Base-by-base conservation (phyloP, 1,140 invertebrate species). In the Dolichoris vasculosae region DNA sequence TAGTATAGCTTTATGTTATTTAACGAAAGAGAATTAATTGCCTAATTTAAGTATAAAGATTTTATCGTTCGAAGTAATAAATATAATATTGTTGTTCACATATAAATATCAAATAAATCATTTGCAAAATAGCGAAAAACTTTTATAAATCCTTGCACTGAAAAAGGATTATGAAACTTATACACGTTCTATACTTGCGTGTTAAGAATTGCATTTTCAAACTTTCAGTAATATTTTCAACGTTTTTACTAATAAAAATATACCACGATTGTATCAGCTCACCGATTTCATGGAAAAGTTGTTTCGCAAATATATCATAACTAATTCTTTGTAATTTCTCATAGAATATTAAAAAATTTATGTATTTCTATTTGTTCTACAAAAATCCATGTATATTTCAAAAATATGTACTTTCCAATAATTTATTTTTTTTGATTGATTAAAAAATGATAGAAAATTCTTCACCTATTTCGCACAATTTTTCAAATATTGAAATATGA, bases 221-320 rank as follows among this genome's bases (percentile, higher is more conserved):
- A 79, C 59, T 79, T 79, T 63, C 77, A 40, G 77, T 43, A 79
- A 79, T 48, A 51, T 77, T 77, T 51, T 77, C 48, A 51, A 20
- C 35, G 15, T 63, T 79, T 59, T 55, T 30, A 3, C 46, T 26
- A 59, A 78, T 55, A 80, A 64, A 67, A 69, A 81, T 43, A 64
- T 35, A 23, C 64, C 46, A 55, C 32, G 80, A 82, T 82, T 38
- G 67, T 82, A 82, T 82, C 80, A 15, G 67, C n/a, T 67, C 2
- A 26, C 59, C 30, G 67, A 71, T 82, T 82, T 82, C 67, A 73
- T 32, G 67, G 64, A 73, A 82, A 82, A 82, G 80, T 55, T 82
- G 51, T 73, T 71, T 71, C 23, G 3, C 40, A 26, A 80, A 67
- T 80, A 63, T n/a, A 63, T 35, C 55, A 59, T 48, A 63, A 55